Percentiles rank a stretch among this genome's conserved stretches.
Conservation (phyloP, 2,113 vertebrate species). For the Oreocharis arfaki region DNA sequence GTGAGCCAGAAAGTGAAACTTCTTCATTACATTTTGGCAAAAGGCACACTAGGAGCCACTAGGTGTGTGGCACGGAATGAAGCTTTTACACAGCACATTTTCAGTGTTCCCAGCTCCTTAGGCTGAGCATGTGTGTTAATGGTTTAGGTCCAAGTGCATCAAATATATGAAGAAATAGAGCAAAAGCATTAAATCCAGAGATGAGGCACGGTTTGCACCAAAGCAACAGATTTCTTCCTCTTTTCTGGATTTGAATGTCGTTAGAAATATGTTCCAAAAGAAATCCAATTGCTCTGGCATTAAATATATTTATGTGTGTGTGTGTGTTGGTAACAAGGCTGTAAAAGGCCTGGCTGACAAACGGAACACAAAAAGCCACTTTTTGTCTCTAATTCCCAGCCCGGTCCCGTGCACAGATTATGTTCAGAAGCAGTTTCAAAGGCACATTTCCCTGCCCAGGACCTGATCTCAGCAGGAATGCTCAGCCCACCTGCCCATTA, state of each 20-base stretch:
- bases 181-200: neutral
- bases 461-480: neutral
- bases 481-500: slow-evolving; percentile 23
- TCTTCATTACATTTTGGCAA: neutral
- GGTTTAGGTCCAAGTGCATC: neutral
- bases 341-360: neutral
- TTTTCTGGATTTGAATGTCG: neutral
- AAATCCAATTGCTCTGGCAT: neutral
- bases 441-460: neutral
- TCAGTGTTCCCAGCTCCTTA: neutral
- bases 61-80: neutral
- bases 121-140: neutral
- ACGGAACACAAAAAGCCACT: neutral
- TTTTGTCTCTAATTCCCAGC: neutral
- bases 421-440: neutral
- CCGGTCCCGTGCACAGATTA: neutral
- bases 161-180: neutral
- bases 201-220: neutral
- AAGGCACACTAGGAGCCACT: neutral
- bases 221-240: neutral
- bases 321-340: neutral
- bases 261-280: neutral
- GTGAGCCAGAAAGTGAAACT: neutral
- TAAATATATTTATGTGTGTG: neutral
- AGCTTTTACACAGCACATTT: neutral